Evolutionary conservation across 2,797 vertebrate genomes (phyloP).

Genomic region (Muraenolepis orangiensis): DNA sequence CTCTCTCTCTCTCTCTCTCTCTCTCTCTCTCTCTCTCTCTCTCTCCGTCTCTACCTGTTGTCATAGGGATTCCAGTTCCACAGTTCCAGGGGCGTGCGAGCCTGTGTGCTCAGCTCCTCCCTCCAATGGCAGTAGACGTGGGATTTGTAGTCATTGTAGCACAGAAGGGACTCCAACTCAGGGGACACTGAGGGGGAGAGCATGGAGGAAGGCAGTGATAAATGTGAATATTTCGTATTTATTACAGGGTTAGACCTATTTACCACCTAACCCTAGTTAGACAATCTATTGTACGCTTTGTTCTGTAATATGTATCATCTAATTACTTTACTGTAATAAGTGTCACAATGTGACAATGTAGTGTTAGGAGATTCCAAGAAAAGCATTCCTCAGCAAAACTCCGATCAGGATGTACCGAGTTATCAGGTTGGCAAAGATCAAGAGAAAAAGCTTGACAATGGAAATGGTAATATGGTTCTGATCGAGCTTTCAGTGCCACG

Average conservation of each 20-base stretch:
- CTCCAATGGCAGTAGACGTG: conserved; percentile 61
- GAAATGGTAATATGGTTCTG: not conserved
- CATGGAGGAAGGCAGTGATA: not conserved
- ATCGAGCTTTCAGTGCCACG: not conserved
- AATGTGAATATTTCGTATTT: not conserved
- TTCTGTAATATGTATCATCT: not conserved
- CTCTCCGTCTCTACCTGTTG: conserved; percentile 21
- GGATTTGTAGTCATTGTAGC: conserved; percentile 62
- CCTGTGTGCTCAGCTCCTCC: not conserved
- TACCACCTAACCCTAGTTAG: not conserved
- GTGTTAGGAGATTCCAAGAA: too few species aligned
- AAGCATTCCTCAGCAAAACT: not conserved
- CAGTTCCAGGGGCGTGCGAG: conserved; percentile 28
- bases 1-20: too few species aligned
- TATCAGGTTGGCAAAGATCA: not conserved
- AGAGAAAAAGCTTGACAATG: not conserved
- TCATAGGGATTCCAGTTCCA: conserved; percentile 6
- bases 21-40: too few species aligned
- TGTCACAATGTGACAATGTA: not conserved
- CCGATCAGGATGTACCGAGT: not conserved
- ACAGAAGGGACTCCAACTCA: conserved; percentile 58
- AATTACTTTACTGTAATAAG: not conserved
- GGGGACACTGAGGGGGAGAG: conserved; percentile 44
- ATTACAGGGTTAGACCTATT: not conserved
- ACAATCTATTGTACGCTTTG: not conserved